phyloP scores from a whole-genome alignment of 2,888 invertebrate species.

The Tethea ocularis region DNA sequence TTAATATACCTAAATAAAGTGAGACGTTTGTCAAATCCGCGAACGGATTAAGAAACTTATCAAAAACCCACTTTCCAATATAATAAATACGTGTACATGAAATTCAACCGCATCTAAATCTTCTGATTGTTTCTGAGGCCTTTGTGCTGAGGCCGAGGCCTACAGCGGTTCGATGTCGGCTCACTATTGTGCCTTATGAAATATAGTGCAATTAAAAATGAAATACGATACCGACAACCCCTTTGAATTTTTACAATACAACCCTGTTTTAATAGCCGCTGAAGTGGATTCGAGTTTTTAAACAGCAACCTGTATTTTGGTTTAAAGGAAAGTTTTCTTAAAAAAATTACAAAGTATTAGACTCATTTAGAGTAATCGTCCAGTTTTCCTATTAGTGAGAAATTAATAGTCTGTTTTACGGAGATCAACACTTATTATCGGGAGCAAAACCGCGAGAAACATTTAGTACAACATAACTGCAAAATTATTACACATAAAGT shows the following conservation, averaged over 20 bases:
- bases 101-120: conserved; percentile 50
- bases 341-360: background rate
- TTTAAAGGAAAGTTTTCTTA: background rate
- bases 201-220: conserved; percentile 55
- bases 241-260: conserved; percentile 23
- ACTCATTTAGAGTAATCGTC: too few species aligned
- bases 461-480: background rate
- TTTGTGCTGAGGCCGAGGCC: conserved; percentile 39
- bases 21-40: too few species aligned
- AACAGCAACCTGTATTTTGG: background rate
- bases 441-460: background rate
- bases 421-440: too few species aligned
- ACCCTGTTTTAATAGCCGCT: conserved; percentile 6
- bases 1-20: too few species aligned
- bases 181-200: conserved; percentile 48
- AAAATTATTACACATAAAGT: conserved; percentile 3
- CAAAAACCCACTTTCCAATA: background rate
- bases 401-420: too few species aligned
- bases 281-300: background rate
- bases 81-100: conserved; percentile 5
- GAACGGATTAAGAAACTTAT: too few species aligned
- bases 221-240: conserved; percentile 46
- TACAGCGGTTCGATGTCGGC: conserved; percentile 24
- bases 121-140: conserved; percentile 58
- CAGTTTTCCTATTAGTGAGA: too few species aligned